Conservation (phyloP, 2,113 vertebrate genomes). For the Clarias magur region DNA sequence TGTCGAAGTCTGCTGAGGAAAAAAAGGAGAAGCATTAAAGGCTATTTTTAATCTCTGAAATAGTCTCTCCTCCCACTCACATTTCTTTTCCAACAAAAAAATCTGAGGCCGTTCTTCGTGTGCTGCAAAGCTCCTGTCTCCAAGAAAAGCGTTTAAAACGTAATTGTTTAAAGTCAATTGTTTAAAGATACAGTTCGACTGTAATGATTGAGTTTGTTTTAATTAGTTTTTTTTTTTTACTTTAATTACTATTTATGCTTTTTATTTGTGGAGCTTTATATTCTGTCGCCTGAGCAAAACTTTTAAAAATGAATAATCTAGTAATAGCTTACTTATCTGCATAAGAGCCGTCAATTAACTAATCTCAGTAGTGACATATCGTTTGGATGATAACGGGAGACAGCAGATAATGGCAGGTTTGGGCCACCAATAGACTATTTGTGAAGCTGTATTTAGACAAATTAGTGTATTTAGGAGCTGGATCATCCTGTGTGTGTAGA, state of each 20-base stretch:
- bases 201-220: background rate
- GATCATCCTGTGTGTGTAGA: no score
- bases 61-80: conserved; percentile 76
- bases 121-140: conserved; percentile 50
- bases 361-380: background rate
- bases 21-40: conserved; percentile 62
- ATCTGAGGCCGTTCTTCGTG: conserved; percentile 61
- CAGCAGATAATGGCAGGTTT: no score
- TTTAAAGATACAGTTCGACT: background rate
- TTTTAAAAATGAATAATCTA: background rate
- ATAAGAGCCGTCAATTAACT: background rate
- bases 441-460: background rate
- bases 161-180: background rate
- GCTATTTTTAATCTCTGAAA: conserved; percentile 82
- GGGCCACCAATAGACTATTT: background rate
- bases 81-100: conserved; percentile 71
- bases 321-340: background rate
- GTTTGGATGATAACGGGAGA: background rate
- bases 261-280: background rate
- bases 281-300: background rate
- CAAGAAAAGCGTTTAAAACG: background rate
- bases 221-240: background rate
- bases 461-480: background rate
- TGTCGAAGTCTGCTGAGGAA: conserved; percentile 73
- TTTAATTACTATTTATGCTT: background rate